Conservation (phyloP, 2,113 vertebrate species). For the Hippocampus comes region DNA sequence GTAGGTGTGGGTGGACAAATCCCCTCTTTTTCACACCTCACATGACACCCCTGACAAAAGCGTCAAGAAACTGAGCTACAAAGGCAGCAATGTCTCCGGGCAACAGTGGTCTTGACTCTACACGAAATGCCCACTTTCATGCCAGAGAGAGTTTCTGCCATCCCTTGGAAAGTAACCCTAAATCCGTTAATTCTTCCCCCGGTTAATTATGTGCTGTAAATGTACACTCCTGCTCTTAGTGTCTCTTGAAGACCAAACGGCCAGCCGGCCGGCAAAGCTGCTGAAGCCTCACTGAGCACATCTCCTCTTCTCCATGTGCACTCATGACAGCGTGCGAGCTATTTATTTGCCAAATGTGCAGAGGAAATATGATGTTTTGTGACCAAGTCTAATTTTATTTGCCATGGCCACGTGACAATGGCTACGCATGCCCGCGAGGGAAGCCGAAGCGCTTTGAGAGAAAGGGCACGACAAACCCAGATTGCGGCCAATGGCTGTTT, state of each 20-base stretch:
- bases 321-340: constrained; percentile 14
- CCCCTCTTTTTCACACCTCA: too few relatives aligned
- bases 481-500: constrained; percentile 42
- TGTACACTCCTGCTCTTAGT: neutral
- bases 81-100: neutral
- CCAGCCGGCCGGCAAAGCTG: constrained; percentile 6
- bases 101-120: neutral
- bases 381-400: constrained; percentile 57
- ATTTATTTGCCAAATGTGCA: constrained; percentile 29
- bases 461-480: constrained; percentile 42
- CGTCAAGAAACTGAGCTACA: neutral
- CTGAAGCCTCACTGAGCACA: constrained; percentile 19
- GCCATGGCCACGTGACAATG: constrained; percentile 47
- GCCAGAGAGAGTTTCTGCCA: neutral
- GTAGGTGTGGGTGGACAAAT: too few relatives aligned
- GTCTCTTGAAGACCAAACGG: neutral
- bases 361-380: constrained; percentile 21
- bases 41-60: neutral
- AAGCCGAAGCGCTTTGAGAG: constrained; percentile 37
- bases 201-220: neutral
- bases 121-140: neutral
- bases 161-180: neutral
- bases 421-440: constrained; percentile 43
- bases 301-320: constrained; percentile 9
- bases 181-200: neutral